phyloP scores from a whole-genome alignment of 2,113 vertebrate species.

The Terrapene triunguis region DNA sequence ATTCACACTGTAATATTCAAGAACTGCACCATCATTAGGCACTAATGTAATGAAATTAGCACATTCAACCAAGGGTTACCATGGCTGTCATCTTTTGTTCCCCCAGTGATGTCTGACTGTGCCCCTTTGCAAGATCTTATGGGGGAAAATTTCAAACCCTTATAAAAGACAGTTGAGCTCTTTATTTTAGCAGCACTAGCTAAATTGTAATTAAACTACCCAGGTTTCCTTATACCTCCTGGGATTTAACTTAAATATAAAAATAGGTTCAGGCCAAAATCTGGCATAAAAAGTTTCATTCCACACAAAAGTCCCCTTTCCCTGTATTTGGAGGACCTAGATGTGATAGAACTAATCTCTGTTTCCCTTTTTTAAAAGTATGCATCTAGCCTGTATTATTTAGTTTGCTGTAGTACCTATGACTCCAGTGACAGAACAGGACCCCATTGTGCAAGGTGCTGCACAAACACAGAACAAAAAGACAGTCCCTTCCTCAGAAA shows the following conservation, averaged over 20 bases:
- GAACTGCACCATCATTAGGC: fast-evolving
- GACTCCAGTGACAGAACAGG: background rate
- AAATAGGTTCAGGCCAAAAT: background rate
- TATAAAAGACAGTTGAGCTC: background rate
- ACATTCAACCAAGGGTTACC: background rate
- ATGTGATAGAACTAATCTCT: fast-evolving
- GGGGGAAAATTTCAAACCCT: background rate
- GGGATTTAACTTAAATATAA: background rate
- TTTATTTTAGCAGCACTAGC: background rate
- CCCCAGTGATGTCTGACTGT: background rate
- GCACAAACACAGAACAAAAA: background rate
- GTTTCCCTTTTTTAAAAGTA: background rate
- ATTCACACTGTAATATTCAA: background rate
- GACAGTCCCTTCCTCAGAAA: background rate
- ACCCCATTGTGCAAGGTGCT: background rate
- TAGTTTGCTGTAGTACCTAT: background rate
- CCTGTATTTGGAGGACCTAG: background rate
- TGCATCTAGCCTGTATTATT: background rate
- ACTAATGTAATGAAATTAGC: background rate
- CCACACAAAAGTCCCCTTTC: fast-evolving
- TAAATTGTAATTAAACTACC: background rate
- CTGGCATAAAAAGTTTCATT: background rate
- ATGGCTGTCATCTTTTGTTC: fast-evolving
- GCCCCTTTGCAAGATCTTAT: background rate
- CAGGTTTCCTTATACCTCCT: background rate